Base-by-base conservation (phyloP, 2,888 invertebrate species). In the Cancer borealis region DNA sequence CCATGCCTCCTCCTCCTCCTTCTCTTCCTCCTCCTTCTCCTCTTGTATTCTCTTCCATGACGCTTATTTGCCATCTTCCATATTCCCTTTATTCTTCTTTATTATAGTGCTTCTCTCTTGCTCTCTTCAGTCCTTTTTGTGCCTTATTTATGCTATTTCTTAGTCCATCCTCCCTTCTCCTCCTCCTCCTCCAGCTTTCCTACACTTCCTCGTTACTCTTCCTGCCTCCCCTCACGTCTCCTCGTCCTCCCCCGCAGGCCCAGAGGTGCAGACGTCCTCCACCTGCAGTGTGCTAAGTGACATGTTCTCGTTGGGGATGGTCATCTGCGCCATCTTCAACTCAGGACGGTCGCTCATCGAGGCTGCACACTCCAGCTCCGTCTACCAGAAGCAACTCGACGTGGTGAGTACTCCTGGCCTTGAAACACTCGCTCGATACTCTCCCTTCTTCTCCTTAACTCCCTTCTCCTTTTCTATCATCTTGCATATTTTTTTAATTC, bases 281-380 rank as follows among this genome's bases (percentile, higher is more conserved):
- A 97, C 97, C 91, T 98, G 98, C 97, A 98, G 98, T 96, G 98
- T 98, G 93, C 97, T 98, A 88, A 99, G 99, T 96, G 99, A 99
- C 97, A 99, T 99, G 98, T 99, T 98, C 97, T 99, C 99, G 0
- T 97, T 99, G 96, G 99, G 99, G 30, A 98, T 99, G 97, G 98
- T 99, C 93, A 98, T 99, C 96, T 98, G 98, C 96, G 98, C 99
- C 95, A 97, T 99, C 94, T 99, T 98, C 97, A 99, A 99, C 97
- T 97, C 98, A 95, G 99, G 99, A 66, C 97, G 98, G 96, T 98
- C 98, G 0, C 97, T 99, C 87, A 98, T 99, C 96, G 98, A 99
- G 96, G 98, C 99, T 21, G 98, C 98, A 96, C 98, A 99, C 97
- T 99, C 98, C 96, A 98, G 98, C 88, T 98, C 98, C 96, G 97